Conservation (phyloP, 2,113 vertebrate genomes). For the Neopipo cinnamomea region DNA sequence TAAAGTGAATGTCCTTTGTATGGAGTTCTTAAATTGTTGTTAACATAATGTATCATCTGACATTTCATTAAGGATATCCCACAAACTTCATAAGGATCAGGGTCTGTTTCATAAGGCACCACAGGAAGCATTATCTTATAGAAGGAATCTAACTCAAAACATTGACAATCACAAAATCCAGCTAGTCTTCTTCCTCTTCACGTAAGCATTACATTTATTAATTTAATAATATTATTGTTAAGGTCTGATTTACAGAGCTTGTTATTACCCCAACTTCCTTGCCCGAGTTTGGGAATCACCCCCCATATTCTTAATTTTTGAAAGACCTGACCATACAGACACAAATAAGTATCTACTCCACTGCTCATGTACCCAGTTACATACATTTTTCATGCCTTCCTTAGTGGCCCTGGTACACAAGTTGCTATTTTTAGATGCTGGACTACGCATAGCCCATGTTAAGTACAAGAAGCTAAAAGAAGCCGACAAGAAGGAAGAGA, state of each 20-base stretch:
- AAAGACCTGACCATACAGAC: neutral
- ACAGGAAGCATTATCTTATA: neutral
- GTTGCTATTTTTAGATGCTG: neutral
- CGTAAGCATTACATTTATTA: neutral
- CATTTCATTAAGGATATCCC: neutral
- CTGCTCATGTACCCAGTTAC: neutral
- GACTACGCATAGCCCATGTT: accelerated
- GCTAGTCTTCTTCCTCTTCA: neutral
- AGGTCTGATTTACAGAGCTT: neutral
- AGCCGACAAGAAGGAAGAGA: neutral
- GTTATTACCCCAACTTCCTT: neutral
- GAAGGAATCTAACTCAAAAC: neutral
- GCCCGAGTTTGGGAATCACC: neutral
- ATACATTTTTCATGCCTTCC: neutral
- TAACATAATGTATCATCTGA: neutral
- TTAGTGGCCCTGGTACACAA: neutral
- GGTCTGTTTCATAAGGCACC: neutral
- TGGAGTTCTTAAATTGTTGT: neutral
- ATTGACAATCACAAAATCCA: neutral
- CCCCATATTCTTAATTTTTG: neutral
- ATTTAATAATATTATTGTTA: neutral
- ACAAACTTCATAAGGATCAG: neutral
- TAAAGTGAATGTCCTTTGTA: neutral
- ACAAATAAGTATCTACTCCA: neutral
- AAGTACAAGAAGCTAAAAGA: neutral